Evolutionary conservation across 2,797 vertebrate genomes (phyloP).

Genomic region (Periparus ater): DNA sequence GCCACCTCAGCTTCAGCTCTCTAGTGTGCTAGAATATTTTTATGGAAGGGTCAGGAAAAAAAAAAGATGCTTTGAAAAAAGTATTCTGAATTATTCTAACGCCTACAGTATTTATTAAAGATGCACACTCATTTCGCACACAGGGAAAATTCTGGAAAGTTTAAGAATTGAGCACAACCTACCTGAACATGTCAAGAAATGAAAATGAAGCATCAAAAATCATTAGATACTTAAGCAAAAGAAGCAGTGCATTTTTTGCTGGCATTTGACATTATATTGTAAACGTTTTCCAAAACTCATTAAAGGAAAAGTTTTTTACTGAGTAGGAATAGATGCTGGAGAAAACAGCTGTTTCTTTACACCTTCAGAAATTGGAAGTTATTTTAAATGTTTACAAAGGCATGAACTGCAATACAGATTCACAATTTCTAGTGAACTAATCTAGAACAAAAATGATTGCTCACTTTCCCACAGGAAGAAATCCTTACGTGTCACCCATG

Average conservation of each 20-base stretch:
- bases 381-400: neutral
- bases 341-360: neutral
- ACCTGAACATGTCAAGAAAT: neutral
- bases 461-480: constrained; percentile 42
- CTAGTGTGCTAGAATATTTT: neutral
- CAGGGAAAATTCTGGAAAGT: neutral
- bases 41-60: neutral
- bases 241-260: neutral
- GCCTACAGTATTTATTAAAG: neutral
- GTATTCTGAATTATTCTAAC: neutral
- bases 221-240: neutral
- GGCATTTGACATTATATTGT: neutral
- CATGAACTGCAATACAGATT: neutral
- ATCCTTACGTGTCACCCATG: neutral
- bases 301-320: neutral
- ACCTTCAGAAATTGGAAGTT: neutral
- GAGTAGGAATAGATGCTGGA: neutral
- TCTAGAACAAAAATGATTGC: neutral
- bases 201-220: neutral
- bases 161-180: neutral
- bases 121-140: neutral
- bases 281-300: neutral
- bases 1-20: neutral
- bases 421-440: neutral
- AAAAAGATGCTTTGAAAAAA: neutral